A percentile compares a stretch with the other conserved stretches of the same genome.
Evolutionary conservation across 2,113 vertebrate genomes (phyloP).

Genomic region (Vulpes vulpes): DNA sequence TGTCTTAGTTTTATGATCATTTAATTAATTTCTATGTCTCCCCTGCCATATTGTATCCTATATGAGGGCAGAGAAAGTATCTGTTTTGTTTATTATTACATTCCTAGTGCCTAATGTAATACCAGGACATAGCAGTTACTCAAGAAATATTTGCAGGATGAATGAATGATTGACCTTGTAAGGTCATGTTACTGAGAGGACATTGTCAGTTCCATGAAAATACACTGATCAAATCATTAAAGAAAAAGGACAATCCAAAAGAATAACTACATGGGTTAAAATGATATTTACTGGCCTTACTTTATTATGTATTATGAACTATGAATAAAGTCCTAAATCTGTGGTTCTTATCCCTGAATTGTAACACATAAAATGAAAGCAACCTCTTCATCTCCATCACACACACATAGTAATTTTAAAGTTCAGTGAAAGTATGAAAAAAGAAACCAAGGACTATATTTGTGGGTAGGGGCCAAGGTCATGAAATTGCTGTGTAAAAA

Average conservation of each 20-base stretch:
- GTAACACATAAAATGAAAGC: constrained; percentile 22
- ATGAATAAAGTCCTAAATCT: not conserved
- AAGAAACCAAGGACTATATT: not conserved
- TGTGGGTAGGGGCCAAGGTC: not conserved
- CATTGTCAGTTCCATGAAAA: not conserved
- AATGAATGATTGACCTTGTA: not conserved
- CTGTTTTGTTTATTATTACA: constrained; percentile 32
- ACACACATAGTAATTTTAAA: not conserved
- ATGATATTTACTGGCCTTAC: not conserved
- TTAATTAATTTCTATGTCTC: not conserved
- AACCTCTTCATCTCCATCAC: not conserved
- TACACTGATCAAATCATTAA: constrained; percentile 43
- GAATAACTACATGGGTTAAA: not conserved
- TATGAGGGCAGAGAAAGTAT: not conserved
- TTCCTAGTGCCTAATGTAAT: not conserved
- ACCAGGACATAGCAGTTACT: constrained; percentile 1
- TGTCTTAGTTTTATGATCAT: not conserved
- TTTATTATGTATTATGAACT: constrained; percentile 8
- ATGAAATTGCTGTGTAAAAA: constrained; percentile 28
- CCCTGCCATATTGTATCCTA: not conserved
- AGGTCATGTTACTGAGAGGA: not conserved
- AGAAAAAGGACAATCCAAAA: constrained; percentile 26
- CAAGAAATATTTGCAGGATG: constrained; percentile 34
- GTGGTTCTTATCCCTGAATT: not conserved
- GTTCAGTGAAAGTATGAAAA: constrained; percentile 1